Conservation (phyloP, 92 coral and sea anemone species). For the Actinostola sp. region DNA sequence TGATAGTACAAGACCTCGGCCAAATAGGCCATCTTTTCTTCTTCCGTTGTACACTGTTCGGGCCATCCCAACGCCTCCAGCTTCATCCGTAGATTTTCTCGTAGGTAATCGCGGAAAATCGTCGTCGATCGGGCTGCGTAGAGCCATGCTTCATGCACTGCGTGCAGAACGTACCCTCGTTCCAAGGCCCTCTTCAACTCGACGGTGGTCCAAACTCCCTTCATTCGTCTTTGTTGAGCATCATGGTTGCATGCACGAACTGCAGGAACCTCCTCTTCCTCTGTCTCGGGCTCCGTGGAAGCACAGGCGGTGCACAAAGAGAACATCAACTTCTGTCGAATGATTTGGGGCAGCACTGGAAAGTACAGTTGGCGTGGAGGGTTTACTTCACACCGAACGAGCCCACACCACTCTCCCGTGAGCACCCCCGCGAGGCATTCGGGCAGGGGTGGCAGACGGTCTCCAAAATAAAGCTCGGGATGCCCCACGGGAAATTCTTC, state of each 20-base stretch:
- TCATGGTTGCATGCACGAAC: not conserved
- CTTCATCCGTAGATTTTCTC: not conserved
- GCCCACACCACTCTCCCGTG: not conserved
- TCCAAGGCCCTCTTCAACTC: constrained; percentile 9
- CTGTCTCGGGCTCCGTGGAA: not conserved
- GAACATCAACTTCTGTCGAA: not conserved
- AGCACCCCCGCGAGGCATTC: not conserved
- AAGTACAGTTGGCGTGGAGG: constrained; percentile 17
- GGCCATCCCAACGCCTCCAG: constrained; percentile 29
- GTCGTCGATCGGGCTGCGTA: not conserved
- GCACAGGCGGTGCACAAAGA: constrained; percentile 11
- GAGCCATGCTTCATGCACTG: constrained; percentile 21
- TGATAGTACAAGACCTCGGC: not conserved
- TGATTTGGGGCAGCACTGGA: constrained; percentile 17
- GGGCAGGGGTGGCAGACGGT: constrained; percentile 8
- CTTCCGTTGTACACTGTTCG: not conserved
- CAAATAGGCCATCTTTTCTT: not conserved
- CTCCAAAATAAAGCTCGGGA: too few species aligned
- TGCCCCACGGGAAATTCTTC: too few species aligned
- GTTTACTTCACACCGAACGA: not conserved
- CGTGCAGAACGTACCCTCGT: not conserved
- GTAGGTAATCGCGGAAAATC: not conserved
- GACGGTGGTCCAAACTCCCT: constrained; percentile 17
- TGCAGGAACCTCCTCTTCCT: not conserved
- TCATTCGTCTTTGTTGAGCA: not conserved